Evolutionary conservation across 2,888 invertebrate species (phyloP), one percentile per base, ranked within the genome.

Genomic region (Cremastinae sp.): DNA sequence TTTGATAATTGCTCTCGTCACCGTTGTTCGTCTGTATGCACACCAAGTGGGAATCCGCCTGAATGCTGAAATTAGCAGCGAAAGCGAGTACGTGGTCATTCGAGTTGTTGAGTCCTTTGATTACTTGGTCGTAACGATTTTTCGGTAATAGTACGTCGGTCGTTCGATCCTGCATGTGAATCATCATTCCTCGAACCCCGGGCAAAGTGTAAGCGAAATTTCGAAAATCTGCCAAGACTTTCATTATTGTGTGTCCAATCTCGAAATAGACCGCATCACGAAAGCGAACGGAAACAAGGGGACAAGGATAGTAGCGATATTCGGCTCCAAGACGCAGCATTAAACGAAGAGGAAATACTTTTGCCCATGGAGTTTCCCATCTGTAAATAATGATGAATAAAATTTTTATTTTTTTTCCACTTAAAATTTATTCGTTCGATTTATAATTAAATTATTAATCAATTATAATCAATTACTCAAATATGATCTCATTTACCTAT

Each of bases 191-290:
- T 43, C 93, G 91, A 9, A 96, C 94, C 59, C 93, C 92, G 0
- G 95, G 95, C 80, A 96, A 88, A 41, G 95, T 94, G 86, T 96
- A 97, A 1, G 95, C 93, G 87, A 94, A 96, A 87, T 95, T 96
- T 74, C 95, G 92, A 86, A 96, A 96, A 90, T 97, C 96, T 8
- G 95, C 96, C 79, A 96, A 90, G 66, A 97, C 92, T 90, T 96
- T 96, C 90, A 97, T 96, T 75, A 97, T 95, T 8, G 96, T 96
- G 87, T 96, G 96, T 0, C 96, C 96, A 73, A 96, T 95, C 90
- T 96, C 96, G 35, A 93, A 94, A 87, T 94, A 97, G 3, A 96
- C 94, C 0, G 96, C 94, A 80, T 95, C 94, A 10, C 96, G 91
- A 84, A 94, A 92, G 20, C 96, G 91, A 14, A 95, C 93, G 14